Percentiles rank a stretch among this genome's conserved stretches.
Conservation (phyloP, 2,797 vertebrate species). For the Parambassis ranga region DNA sequence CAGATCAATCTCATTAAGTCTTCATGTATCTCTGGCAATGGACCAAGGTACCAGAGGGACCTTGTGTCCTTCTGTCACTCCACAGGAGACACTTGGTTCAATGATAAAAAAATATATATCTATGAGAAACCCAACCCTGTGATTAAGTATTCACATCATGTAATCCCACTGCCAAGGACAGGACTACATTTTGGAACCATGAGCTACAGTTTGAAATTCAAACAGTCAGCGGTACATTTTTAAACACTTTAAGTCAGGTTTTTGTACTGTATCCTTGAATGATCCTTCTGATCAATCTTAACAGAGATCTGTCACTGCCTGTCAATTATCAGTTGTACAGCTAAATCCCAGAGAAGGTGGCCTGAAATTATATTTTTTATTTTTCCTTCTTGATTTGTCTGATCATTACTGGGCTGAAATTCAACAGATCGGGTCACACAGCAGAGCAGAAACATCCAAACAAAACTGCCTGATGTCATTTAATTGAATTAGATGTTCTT, state of each 20-base stretch:
- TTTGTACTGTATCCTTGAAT: conserved; percentile 6
- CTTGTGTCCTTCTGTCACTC: conserved; percentile 27
- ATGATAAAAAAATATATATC: neutral
- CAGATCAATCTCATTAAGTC: conserved; percentile 40
- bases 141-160: conserved; percentile 41
- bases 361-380: neutral
- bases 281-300: neutral
- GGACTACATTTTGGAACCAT: conserved; percentile 18
- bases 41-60: conserved; percentile 14
- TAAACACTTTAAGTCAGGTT: neutral
- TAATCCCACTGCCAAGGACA: conserved; percentile 26
- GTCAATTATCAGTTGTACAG: conserved; percentile 5
- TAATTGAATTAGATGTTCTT: conserved; percentile 27
- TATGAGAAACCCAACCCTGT: too few relatives aligned
- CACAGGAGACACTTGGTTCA: conserved; percentile 21
- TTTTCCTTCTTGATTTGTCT: neutral
- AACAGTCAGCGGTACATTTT: conserved; percentile 21
- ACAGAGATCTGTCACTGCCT: neutral
- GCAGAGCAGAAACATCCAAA: neutral
- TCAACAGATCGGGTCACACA: neutral
- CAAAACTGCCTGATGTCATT: neutral
- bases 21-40: neutral
- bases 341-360: neutral
- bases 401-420: neutral
- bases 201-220: conserved; percentile 4